Base-by-base conservation (phyloP, 2,888 invertebrate species). In the Cinara cedri region DNA sequence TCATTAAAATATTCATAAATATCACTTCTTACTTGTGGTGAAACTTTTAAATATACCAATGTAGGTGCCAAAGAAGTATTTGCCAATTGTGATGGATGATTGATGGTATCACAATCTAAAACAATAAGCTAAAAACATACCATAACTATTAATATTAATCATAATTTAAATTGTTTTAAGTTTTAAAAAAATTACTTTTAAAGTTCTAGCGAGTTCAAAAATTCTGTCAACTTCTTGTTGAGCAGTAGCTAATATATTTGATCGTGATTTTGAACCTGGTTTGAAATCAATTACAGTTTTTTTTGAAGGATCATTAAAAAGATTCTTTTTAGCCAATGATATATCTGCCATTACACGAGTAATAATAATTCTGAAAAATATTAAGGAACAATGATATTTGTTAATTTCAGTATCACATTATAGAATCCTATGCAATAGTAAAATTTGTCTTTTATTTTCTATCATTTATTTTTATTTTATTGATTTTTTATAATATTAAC, bases 321-420 rank as follows among this genome's bases (percentile, higher is more conserved):
- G 90, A 82, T 98, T 98, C 85, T 97, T 92, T 89, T 99, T 99
- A 84, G 98, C 97, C 87, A 97, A 89, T 84, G 97, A 97, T 87
- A 98, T 98, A 89, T 99, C 99, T 83, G 98, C 97, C 91, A 96
- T 97, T 87, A 99, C 98, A 86, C 98, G 92, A 82, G 99, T 99
- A 87, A 99, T 99, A 86, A 98, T 98, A 87, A 99, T 98, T 88
- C 98, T 96, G 72, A 49, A 63, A 44, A 21, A 60, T 42, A 66
- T 71, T 19, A 55, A 34, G 26, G 34, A 60, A 16, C 3, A 26
- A 9, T 16, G 6, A 34, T 34, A 34, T 34, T 34, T 34, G 34
- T 34, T 34, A 34, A 34, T 34, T 34, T 34, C 34, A 34, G 34
- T 34, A 34, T 34, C 34, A 34, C 3, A 34, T 34, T 34, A 34